Conservation (phyloP, 1,140 invertebrate species). For the Saccostrea echinata region DNA sequence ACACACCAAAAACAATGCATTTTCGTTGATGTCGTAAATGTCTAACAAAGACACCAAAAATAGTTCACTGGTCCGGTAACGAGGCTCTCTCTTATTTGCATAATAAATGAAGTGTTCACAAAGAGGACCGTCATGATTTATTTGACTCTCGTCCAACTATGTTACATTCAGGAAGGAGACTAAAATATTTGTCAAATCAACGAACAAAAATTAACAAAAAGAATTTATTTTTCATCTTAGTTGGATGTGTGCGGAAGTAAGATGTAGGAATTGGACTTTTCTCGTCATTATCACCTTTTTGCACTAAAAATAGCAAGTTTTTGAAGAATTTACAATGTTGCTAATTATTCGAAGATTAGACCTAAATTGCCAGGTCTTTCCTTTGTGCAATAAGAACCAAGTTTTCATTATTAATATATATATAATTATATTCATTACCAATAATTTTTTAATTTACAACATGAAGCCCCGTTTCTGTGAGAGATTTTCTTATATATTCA, state of each 20-base stretch:
- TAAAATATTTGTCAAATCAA: background rate
- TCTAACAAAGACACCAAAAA: background rate
- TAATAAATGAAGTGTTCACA: conserved; percentile 23
- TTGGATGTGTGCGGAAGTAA: conserved; percentile 8
- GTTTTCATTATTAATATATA: too few relatives aligned
- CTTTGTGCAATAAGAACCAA: too few relatives aligned
- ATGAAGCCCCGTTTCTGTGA: too few relatives aligned
- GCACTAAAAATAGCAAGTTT: background rate
- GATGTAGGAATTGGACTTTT: background rate
- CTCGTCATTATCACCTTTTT: background rate
- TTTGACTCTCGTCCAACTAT: background rate
- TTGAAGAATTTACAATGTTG: background rate
- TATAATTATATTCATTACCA: too few relatives aligned
- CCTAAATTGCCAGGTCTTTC: too few relatives aligned
- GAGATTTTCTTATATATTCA: too few relatives aligned
- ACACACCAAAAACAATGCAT: conserved; percentile 15
- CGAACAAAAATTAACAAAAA: background rate
- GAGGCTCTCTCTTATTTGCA: background rate
- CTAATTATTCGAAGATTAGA: too few relatives aligned
- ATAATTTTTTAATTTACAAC: too few relatives aligned
- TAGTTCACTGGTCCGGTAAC: background rate
- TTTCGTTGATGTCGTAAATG: conserved; percentile 21
- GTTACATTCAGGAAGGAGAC: background rate
- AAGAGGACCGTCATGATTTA: background rate
- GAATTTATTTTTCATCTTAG: background rate